Evolutionary conservation across 2,797 vertebrate species (phyloP), one percentile per base, ranked within the genome.

Genomic region (Columba guinea): DNA sequence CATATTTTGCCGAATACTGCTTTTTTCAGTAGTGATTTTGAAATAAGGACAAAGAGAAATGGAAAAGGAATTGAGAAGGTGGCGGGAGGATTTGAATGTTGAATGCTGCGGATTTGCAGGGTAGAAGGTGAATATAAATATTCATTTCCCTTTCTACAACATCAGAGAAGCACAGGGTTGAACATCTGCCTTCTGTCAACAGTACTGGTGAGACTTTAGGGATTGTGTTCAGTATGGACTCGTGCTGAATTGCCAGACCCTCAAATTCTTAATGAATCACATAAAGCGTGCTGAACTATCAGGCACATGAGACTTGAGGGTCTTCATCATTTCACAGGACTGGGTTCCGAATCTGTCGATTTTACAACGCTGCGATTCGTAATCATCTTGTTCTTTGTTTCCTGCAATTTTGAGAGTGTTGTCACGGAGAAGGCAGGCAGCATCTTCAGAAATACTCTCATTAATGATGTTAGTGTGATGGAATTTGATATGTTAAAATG

Each of bases 401-500:
- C 28, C 21, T 92, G 49, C 39, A 46, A 35, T 79, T 89, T 46
- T 67, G 39, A 56, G 60, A 21, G n/a, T 22, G 60, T 56, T 93
- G 76, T 67, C 51, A 73, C 2, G 0, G 70, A 74, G 58, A 75
- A 91, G 69, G 22, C 77, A 87, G 70, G 62, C 84, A 90, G 51
- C 60, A 44, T 83, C 84, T 56, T 91, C 64, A 71, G 79, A 84
- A 90, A 79, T 59, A 32, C 39, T 63, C 35, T 62, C 41, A 58
- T 92, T 93, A 84, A 53, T 87, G 41, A 49, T 68, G 51, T 75
- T 67, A 58, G 62, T 15, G 26, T 75, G 67, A 46, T 67, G 39
- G 87, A 95, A 89, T 80, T 83, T 70, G 67, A 64, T 91, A 53
- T 27, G 39, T 56, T 91, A 87, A 70, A 86, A 95, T 76, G n/a